phyloP scores from a whole-genome alignment of 2,888 invertebrate species.

The Polydrusus tereticollis region DNA sequence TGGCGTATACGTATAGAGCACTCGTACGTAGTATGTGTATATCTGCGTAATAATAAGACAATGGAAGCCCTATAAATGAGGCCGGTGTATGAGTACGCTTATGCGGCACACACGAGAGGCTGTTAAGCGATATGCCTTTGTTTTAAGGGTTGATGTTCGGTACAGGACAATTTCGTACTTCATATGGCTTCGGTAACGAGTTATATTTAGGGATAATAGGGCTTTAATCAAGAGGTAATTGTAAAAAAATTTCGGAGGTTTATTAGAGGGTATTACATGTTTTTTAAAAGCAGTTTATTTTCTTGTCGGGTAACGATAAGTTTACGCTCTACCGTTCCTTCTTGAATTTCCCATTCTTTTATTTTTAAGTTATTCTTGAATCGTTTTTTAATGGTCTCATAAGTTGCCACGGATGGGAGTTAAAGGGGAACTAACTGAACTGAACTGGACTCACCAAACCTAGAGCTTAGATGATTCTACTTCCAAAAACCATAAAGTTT shows the following conservation, averaged over 20 bases:
- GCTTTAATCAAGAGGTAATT: background rate
- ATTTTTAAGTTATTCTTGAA: too few relatives aligned
- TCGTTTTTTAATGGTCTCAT: too few relatives aligned
- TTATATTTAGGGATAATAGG: background rate
- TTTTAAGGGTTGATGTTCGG: conserved; percentile 44
- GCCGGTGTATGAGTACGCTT: conserved; percentile 32
- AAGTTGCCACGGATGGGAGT: too few relatives aligned
- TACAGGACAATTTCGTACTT: conserved; percentile 38
- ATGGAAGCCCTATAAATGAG: conserved; percentile 41
- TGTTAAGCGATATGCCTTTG: conserved; percentile 43
- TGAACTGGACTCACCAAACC: too few relatives aligned
- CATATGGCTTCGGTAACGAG: conserved; percentile 1
- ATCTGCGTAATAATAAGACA: conserved; percentile 44
- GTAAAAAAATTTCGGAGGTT: background rate
- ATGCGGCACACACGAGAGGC: conserved; percentile 32
- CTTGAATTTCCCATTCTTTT: too few relatives aligned
- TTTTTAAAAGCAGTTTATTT: too few relatives aligned
- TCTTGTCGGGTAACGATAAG: too few relatives aligned
- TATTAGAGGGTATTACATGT: background rate
- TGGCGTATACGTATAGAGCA: conserved; percentile 25
- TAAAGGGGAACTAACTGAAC: too few relatives aligned
- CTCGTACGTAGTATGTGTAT: conserved; percentile 27
- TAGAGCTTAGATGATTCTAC: too few relatives aligned
- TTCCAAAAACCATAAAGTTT: too few relatives aligned
- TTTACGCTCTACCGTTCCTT: too few relatives aligned